Conservation (phyloP, 2,888 invertebrate species). For the Diadegma fenestrale region DNA sequence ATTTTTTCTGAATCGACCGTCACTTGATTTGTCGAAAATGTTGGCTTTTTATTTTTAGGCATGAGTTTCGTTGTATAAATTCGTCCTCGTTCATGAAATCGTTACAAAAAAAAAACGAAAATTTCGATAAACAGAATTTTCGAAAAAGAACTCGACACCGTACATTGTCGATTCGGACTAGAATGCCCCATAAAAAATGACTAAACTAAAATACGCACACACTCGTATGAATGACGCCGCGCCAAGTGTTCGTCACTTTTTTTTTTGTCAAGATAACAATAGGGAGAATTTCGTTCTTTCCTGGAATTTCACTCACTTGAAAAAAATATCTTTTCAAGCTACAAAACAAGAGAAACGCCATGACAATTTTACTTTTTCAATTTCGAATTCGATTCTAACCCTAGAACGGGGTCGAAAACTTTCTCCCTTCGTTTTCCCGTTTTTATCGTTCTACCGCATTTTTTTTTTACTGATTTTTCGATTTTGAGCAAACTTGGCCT, state of each 20-base stretch:
- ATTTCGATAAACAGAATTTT: not conserved
- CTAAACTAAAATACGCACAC: conserved; percentile 18
- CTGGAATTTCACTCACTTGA: conserved; percentile 4
- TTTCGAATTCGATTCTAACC: too few relatives aligned
- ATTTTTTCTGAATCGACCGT: not conserved
- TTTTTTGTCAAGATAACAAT: conserved; percentile 19
- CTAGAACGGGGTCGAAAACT: too few relatives aligned
- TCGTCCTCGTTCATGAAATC: not conserved
- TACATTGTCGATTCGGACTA: not conserved
- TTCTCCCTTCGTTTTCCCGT: too few relatives aligned
- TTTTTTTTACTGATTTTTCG: too few relatives aligned
- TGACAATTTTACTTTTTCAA: not conserved
- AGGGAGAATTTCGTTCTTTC: conserved; percentile 13
- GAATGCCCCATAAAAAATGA: not conserved
- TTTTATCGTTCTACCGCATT: too few relatives aligned
- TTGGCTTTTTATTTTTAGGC: not conserved
- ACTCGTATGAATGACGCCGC: conserved; percentile 3
- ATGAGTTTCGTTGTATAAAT: not conserved
- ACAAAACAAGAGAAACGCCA: not conserved
- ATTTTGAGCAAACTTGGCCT: too few relatives aligned
- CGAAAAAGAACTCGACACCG: not conserved
- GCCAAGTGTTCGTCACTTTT: conserved; percentile 8
- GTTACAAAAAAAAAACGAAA: not conserved
- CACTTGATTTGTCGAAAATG: not conserved
- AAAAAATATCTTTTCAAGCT: not conserved